Conservation (phyloP, 2,113 vertebrate genomes). For the Piprites chloris region DNA sequence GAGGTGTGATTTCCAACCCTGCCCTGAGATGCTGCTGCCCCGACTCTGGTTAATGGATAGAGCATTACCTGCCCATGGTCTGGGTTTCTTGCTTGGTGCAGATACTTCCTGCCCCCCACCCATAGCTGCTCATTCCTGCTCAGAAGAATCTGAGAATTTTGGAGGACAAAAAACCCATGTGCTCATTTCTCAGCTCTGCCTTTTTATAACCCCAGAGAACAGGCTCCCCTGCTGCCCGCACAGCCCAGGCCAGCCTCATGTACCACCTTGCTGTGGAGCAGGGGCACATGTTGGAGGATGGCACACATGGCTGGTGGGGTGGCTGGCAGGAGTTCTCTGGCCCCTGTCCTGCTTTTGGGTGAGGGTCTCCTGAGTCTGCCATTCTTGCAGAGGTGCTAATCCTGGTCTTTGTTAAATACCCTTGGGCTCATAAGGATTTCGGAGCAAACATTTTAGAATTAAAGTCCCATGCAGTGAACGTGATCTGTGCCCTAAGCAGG, state of each 20-base stretch:
- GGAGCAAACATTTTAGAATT: neutral
- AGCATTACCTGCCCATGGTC: neutral
- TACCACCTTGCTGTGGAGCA: neutral
- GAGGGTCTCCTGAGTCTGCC: neutral
- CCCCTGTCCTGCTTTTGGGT: neutral
- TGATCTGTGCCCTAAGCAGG: neutral
- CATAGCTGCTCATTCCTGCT: neutral
- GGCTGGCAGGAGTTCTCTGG: neutral
- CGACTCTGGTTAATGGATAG: neutral
- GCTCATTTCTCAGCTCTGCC: neutral
- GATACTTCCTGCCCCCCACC: neutral
- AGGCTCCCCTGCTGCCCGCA: rapidly evolving
- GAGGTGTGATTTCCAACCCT: neutral
- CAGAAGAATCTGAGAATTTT: neutral
- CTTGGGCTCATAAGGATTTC: neutral
- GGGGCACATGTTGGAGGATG: neutral
- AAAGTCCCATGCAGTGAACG: neutral
- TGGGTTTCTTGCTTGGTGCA: neutral
- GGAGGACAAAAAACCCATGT: no score
- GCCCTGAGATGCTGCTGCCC: neutral
- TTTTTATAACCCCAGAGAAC: neutral
- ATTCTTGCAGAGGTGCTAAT: neutral
- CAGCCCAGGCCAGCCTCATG: neutral
- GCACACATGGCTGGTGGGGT: neutral
- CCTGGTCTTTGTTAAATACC: neutral